Percentiles rank a stretch among this genome's conserved stretches.
Conservation (phyloP, 2,113 vertebrate species). For the Pyrgilauda ruficollis region DNA sequence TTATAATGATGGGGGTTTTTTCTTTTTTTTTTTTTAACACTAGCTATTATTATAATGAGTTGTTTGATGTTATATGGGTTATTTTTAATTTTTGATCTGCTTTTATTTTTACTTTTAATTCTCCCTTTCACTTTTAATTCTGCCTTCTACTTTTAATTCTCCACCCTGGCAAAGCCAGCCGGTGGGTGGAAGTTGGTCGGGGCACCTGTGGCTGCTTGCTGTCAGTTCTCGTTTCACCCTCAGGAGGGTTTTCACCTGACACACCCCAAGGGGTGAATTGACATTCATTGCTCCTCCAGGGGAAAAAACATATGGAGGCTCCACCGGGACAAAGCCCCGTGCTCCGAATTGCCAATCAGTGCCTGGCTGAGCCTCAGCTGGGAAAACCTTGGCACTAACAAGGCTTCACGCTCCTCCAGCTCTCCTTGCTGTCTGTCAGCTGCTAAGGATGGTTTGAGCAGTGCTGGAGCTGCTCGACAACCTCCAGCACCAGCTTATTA, state of each 20-base stretch:
- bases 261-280: conserved; percentile 62
- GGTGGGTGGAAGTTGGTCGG: background rate
- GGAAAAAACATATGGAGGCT: conserved; percentile 63
- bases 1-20: background rate
- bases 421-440: conserved; percentile 58
- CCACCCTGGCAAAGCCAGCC: background rate
- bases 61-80: background rate
- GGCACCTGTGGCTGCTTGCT: conserved; percentile 58
- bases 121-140: background rate
- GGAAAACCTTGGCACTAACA: conserved; percentile 55
- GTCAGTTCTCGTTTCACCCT: conserved; percentile 59
- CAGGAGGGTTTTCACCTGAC: conserved; percentile 32
- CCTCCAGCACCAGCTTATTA: conserved; percentile 2
- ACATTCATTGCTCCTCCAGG: conserved; percentile 68
- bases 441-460: conserved; percentile 30
- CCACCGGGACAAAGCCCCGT: conserved; percentile 6
- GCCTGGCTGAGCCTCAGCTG: conserved; percentile 57
- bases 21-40: background rate
- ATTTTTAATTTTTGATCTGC: background rate
- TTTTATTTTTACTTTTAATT: background rate
- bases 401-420: conserved; percentile 61
- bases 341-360: conserved; percentile 61
- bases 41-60: background rate
- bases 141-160: background rate
- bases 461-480: background rate